These are phyloP conservation scores for Archips xylosteana DNA, from an alignment of 2,888 invertebrate species.

Conservation along the genomic window DNA sequence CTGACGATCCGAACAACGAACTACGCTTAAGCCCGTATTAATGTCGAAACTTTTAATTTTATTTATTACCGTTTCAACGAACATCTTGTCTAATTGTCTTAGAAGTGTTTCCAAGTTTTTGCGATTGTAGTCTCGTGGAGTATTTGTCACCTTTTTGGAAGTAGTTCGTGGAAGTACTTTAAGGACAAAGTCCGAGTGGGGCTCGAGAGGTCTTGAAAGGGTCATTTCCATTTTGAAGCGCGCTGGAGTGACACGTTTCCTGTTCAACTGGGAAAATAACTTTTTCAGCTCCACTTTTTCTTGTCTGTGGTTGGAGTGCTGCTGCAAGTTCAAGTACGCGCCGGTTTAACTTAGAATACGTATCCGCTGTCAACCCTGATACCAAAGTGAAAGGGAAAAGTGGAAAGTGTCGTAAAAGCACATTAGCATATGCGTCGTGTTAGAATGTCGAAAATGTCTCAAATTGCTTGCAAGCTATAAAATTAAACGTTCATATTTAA, in stretches of 20 bases:
- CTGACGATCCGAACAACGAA: conserved; percentile 36
- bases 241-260: conserved; percentile 33
- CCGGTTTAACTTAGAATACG: conserved; percentile 27
- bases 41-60: conserved; percentile 39
- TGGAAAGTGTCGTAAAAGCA: conserved; percentile 31
- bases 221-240: conserved; percentile 42
- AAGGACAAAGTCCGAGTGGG: conserved; percentile 30
- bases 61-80: conserved; percentile 37
- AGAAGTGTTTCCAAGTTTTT: conserved; percentile 35
- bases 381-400: conserved; percentile 35
- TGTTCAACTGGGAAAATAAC: conserved; percentile 22
- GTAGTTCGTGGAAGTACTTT: conserved; percentile 27
- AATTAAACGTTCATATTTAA: conserved; percentile 31
- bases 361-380: conserved; percentile 12
- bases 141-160: conserved; percentile 37
- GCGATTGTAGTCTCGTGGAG: conserved; percentile 32
- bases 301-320: conserved; percentile 37
- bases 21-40: conserved; percentile 35
- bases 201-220: conserved; percentile 30
- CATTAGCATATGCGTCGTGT: conserved; percentile 34
- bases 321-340: conserved; percentile 26
- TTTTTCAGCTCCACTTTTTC: conserved; percentile 35
- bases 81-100: conserved; percentile 27
- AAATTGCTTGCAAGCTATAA: conserved; percentile 31
- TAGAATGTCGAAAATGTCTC: conserved; percentile 28